Conservation (phyloP, 1,140 invertebrate genomes). For the Aphelenchoides besseyi region DNA sequence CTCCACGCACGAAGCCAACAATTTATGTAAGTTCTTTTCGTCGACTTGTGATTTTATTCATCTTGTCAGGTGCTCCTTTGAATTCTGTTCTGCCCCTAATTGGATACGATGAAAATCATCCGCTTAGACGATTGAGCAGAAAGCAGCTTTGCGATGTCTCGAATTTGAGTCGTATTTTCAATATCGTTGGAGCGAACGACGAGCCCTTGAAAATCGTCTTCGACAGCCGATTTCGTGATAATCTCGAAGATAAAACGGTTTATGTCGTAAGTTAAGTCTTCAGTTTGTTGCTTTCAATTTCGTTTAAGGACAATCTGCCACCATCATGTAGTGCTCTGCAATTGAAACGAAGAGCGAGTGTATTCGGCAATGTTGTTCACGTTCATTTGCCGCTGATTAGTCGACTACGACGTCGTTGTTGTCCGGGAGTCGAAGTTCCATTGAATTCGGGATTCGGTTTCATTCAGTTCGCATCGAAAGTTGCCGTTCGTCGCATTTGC, state of each 20-base stretch:
- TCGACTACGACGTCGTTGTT: slow-evolving; percentile 30
- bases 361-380: slow-evolving; percentile 36
- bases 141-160: slow-evolving; percentile 29
- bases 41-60: neutral
- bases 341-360: slow-evolving; percentile 29
- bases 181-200: slow-evolving; percentile 14
- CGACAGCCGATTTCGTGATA: neutral
- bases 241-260: slow-evolving; percentile 37
- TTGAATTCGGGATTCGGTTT: slow-evolving; percentile 37
- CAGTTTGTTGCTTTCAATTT: neutral
- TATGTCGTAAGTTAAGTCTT: slow-evolving; percentile 30
- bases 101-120: neutral
- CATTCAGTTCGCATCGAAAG: slow-evolving; percentile 38
- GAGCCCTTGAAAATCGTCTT: slow-evolving; percentile 17
- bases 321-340: slow-evolving; percentile 1
- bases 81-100: slow-evolving; percentile 24
- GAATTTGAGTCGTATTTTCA: slow-evolving; percentile 34
- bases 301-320: slow-evolving; percentile 40
- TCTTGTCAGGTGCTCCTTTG: slow-evolving; percentile 33
- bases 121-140: neutral
- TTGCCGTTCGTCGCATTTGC: slow-evolving; percentile 37
- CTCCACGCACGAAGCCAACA: neutral
- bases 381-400: slow-evolving; percentile 31
- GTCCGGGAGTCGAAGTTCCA: slow-evolving; percentile 11
- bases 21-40: slow-evolving; percentile 14